Evolutionary conservation across 2,888 invertebrate genomes (phyloP).

Genomic region (Suillia variegata): DNA sequence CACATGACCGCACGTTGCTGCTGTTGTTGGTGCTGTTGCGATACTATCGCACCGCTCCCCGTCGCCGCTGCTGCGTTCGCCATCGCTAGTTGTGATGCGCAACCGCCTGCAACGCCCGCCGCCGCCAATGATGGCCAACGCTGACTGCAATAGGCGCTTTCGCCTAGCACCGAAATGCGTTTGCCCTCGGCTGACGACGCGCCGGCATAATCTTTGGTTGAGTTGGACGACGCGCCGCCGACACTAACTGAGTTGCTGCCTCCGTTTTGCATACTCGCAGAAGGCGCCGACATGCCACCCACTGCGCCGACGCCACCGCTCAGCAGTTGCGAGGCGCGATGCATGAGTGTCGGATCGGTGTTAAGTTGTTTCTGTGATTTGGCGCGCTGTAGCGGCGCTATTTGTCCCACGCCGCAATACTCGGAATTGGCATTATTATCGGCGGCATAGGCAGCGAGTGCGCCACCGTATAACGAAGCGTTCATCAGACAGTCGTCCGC

Average conservation of each 20-base stretch:
- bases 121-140: slow-evolving; percentile 58
- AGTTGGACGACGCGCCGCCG: slow-evolving; percentile 44
- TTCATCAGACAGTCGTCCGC: slow-evolving; percentile 60
- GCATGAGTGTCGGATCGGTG: slow-evolving; percentile 73
- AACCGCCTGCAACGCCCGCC: slow-evolving; percentile 49
- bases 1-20: slow-evolving; percentile 56
- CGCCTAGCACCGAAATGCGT: slow-evolving; percentile 60
- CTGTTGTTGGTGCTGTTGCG: slow-evolving; percentile 38
- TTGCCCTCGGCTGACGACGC: slow-evolving; percentile 51
- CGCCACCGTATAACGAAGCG: slow-evolving; percentile 59
- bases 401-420: slow-evolving; percentile 61
- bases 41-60: slow-evolving; percentile 42
- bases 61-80: slow-evolving; percentile 39
- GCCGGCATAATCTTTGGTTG: slow-evolving; percentile 32
- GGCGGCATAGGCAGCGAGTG: slow-evolving; percentile 64
- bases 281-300: slow-evolving; percentile 43
- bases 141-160: slow-evolving; percentile 61
- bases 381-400: slow-evolving; percentile 69
- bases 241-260: slow-evolving; percentile 23
- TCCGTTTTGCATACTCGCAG: slow-evolving; percentile 22
- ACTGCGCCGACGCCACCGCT: slow-evolving; percentile 50
- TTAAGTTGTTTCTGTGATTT: slow-evolving; percentile 82
- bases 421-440: slow-evolving; percentile 64
- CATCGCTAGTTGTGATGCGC: slow-evolving; percentile 47
- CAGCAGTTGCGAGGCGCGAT: slow-evolving; percentile 66